Conservation (phyloP, 2,888 invertebrate genomes). For the Abrostola triplasia region DNA sequence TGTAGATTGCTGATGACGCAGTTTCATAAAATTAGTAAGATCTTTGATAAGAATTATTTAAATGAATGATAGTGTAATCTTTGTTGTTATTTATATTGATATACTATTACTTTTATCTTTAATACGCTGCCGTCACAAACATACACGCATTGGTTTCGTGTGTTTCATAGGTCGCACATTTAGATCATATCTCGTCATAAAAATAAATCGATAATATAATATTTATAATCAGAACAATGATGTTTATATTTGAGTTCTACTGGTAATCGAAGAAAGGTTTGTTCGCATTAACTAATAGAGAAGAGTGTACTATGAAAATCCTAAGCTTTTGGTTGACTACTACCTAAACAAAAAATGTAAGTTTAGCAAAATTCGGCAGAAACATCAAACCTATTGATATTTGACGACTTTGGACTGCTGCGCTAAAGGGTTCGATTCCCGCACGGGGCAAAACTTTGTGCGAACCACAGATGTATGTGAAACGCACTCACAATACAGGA, state of each 20-base stretch:
- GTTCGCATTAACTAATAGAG: no score
- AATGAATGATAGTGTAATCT: slow-evolving; percentile 20
- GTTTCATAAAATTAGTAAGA: slow-evolving; percentile 5
- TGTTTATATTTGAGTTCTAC: neutral
- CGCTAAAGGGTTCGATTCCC: no score
- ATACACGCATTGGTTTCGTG: slow-evolving; percentile 21
- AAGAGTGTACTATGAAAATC: no score
- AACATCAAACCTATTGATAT: no score
- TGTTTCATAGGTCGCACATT: slow-evolving; percentile 1
- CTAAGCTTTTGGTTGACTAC: no score
- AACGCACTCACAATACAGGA: no score
- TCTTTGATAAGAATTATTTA: slow-evolving; percentile 27
- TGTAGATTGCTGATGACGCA: slow-evolving; percentile 18
- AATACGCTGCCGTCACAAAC: slow-evolving; percentile 20
- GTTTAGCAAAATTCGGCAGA: no score
- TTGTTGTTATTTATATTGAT: slow-evolving; percentile 4
- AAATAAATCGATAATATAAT: slow-evolving; percentile 12
- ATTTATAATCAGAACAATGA: slow-evolving; percentile 5
- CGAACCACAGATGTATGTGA: no score
- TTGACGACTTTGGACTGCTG: no score
- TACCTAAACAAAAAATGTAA: no score
- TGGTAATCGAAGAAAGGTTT: no score
- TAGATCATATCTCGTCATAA: slow-evolving; percentile 3
- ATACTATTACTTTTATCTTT: neutral
- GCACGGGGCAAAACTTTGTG: no score